A percentile compares a stretch with the other conserved stretches of the same genome.
Conservation (phyloP, 1,140 invertebrate species). For the Caerostris darwini region DNA sequence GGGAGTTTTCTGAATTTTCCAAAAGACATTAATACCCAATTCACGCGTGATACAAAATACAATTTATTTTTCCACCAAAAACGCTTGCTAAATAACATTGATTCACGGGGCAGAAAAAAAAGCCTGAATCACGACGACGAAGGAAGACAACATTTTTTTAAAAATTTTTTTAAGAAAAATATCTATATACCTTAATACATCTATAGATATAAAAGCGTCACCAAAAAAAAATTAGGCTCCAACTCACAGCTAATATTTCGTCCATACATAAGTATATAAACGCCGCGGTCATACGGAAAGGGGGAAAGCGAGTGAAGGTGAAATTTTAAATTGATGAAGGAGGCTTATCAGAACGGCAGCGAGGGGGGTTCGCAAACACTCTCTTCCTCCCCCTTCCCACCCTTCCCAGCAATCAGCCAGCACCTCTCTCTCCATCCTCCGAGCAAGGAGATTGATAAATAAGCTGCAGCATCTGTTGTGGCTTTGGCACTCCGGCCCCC, state of each 20-base stretch:
- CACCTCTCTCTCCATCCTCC: slow-evolving; percentile 10
- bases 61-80: too few species aligned
- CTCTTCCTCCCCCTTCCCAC: background rate
- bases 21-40: too few species aligned
- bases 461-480: slow-evolving; percentile 77
- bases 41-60: too few species aligned
- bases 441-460: slow-evolving; percentile 74
- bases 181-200: too few species aligned
- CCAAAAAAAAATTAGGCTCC: slow-evolving; percentile 66
- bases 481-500: slow-evolving; percentile 32
- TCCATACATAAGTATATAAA: slow-evolving; percentile 70
- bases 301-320: background rate
- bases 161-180: too few species aligned
- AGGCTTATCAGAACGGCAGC: slow-evolving; percentile 70
- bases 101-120: too few species aligned
- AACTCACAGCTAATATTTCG: slow-evolving; percentile 74
- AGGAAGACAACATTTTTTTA: too few species aligned
- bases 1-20: too few species aligned
- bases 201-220: slow-evolving; percentile 20
- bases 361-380: background rate
- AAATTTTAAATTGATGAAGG: slow-evolving; percentile 77
- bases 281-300: slow-evolving; percentile 35
- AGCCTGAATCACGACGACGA: too few species aligned
- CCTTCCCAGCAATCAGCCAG: slow-evolving; percentile 26
- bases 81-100: too few species aligned